These are phyloP conservation scores for Meandrusa payeni DNA, from an alignment of 2,888 invertebrate genomes.

Conservation along the genomic window DNA sequence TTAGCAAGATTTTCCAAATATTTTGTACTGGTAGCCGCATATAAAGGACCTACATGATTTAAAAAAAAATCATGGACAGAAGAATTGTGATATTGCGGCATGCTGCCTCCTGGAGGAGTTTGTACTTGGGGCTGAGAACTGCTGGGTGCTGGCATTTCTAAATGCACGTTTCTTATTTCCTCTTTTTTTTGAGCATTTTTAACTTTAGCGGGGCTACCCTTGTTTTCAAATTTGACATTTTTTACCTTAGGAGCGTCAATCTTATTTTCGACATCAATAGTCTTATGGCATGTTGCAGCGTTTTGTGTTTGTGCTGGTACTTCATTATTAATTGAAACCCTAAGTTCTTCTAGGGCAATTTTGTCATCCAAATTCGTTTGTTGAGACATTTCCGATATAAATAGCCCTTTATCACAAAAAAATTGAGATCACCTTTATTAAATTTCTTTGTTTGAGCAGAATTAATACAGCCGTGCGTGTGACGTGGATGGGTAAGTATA, in stretches of 20 bases:
- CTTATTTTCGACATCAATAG: neutral
- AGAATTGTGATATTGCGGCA: constrained; percentile 25
- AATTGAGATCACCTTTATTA: too few relatives aligned
- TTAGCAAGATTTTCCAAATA: constrained; percentile 62
- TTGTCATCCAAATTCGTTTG: too few relatives aligned
- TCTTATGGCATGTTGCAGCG: neutral
- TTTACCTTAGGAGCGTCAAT: neutral
- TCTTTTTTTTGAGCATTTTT: constrained; percentile 59
- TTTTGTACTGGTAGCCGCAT: constrained; percentile 52
- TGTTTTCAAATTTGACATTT: neutral
- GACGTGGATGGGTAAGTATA: constrained; percentile 28
- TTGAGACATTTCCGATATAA: too few relatives aligned
- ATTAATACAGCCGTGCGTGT: constrained; percentile 14
- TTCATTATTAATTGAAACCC: constrained; percentile 24
- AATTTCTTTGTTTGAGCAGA: constrained; percentile 1
- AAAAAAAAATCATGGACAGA: constrained; percentile 54
- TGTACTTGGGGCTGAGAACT: constrained; percentile 30
- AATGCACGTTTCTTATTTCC: constrained; percentile 45
- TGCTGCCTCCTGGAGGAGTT: constrained; percentile 30
- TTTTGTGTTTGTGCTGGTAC: neutral
- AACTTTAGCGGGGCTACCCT: constrained; percentile 33
- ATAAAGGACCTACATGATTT: constrained; percentile 50
- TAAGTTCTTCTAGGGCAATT: neutral
- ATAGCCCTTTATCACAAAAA: too few relatives aligned
- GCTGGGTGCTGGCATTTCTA: constrained; percentile 41